Conservation (phyloP, 2,113 vertebrate species). For the Urocynchramus pylzowi region DNA sequence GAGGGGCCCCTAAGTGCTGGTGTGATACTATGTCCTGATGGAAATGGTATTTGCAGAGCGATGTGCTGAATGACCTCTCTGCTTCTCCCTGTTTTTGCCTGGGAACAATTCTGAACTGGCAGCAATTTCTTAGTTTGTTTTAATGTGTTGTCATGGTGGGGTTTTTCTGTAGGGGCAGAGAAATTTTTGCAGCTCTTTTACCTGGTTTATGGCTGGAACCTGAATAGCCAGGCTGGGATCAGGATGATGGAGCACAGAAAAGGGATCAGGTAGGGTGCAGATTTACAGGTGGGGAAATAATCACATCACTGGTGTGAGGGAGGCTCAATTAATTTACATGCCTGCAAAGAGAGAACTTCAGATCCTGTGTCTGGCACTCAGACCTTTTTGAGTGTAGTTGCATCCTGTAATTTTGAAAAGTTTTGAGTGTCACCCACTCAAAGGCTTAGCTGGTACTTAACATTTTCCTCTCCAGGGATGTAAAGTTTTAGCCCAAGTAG, state of each 20-base stretch:
- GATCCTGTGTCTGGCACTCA: background rate
- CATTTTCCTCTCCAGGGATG: background rate
- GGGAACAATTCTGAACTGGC: background rate
- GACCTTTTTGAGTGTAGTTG: background rate
- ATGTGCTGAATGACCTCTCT: background rate
- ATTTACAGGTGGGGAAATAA: background rate
- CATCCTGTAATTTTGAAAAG: background rate
- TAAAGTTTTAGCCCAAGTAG: background rate
- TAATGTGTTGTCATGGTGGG: background rate
- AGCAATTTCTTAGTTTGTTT: background rate
- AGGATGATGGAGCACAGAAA: background rate
- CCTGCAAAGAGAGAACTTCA: background rate
- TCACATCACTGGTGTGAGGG: background rate
- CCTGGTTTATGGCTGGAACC: background rate
- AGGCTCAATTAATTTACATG: background rate
- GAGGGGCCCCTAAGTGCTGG: background rate
- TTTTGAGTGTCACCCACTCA: background rate
- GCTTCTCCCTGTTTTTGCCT: background rate
- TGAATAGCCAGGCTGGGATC: background rate
- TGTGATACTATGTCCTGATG: background rate
- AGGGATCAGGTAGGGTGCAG: background rate
- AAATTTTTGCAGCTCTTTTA: background rate
- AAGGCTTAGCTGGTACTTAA: background rate
- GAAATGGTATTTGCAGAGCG: background rate
- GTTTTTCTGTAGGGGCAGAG: background rate